These are phyloP conservation scores for Meloidogyne exigua DNA, from an alignment of 1,140 invertebrate genomes.

Conservation along the genomic window DNA sequence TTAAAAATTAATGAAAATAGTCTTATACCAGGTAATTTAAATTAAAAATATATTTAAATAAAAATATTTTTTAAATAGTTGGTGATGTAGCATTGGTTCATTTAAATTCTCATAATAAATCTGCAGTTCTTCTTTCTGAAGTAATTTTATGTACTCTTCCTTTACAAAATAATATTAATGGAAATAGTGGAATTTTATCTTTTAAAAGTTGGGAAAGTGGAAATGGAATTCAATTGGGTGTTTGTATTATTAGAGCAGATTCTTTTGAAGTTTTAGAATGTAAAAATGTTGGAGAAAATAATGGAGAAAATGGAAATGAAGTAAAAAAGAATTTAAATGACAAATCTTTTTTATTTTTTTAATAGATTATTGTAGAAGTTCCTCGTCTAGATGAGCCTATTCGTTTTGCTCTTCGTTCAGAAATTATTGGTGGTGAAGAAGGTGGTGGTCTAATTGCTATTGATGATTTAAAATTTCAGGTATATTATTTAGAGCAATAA, in stretches of 20 bases:
- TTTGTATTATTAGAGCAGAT: slow-evolving; percentile 43
- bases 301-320: slow-evolving; percentile 9
- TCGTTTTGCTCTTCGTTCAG: slow-evolving; percentile 50
- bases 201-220: slow-evolving; percentile 53
- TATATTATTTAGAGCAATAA: slow-evolving; percentile 3
- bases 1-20: slow-evolving; percentile 51
- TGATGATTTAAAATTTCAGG: slow-evolving; percentile 47
- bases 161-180: background rate
- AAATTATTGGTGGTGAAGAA: slow-evolving; percentile 26
- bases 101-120: slow-evolving; percentile 26
- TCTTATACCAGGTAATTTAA: slow-evolving; percentile 32
- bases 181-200: slow-evolving; percentile 29
- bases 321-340: slow-evolving; percentile 10
- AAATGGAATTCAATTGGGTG: slow-evolving; percentile 38
- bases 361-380: slow-evolving; percentile 46
- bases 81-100: slow-evolving; percentile 52
- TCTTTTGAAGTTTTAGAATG: slow-evolving; percentile 53
- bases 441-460: slow-evolving; percentile 44
- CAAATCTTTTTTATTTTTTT: background rate
- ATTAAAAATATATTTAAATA: background rate
- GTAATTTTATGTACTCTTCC: background rate
- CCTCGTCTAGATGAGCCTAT: slow-evolving; percentile 54
- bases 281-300: slow-evolving; percentile 37
- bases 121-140: background rate
- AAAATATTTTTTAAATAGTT: slow-evolving; percentile 30